phyloP scores from a whole-genome alignment of 2,113 vertebrate species.

The Ceuthmochares aereus region DNA sequence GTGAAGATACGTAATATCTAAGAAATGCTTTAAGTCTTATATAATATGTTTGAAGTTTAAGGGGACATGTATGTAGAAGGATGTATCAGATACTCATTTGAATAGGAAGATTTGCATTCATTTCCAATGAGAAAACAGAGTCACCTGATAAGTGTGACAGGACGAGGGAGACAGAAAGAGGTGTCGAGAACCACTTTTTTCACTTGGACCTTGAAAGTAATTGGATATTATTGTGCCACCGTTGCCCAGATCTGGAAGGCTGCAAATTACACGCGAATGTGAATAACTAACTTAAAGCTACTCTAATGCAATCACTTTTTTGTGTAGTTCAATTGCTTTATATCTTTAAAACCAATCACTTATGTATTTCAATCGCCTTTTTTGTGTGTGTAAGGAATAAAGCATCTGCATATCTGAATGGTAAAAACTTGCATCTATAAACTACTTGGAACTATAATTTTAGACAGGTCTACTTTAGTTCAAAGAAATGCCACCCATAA shows the following conservation, averaged over 20 bases:
- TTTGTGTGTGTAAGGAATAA: not conserved
- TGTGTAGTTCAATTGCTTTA: not conserved
- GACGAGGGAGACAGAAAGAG: not conserved
- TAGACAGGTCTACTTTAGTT: not conserved
- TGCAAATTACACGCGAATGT: not conserved
- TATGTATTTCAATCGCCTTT: accelerated
- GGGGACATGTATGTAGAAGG: not conserved
- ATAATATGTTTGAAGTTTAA: not conserved
- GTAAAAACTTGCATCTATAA: not conserved
- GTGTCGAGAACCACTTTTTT: not conserved
- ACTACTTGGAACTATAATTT: not conserved
- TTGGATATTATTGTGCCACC: not conserved
- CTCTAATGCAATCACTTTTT: not conserved
- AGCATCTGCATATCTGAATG: not conserved
- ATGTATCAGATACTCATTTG: not conserved
- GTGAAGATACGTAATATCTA: not conserved
- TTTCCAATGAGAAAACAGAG: not conserved
- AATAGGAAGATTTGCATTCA: not conserved
- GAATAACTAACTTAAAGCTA: not conserved
- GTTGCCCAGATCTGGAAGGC: not conserved
- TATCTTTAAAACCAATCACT: not conserved
- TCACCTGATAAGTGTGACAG: not conserved
- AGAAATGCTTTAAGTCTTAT: not conserved
- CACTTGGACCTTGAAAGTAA: not conserved
- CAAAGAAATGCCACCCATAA: not conserved